Conservation (phyloP, 2,113 vertebrate species). For the Bufo gargarizans region DNA sequence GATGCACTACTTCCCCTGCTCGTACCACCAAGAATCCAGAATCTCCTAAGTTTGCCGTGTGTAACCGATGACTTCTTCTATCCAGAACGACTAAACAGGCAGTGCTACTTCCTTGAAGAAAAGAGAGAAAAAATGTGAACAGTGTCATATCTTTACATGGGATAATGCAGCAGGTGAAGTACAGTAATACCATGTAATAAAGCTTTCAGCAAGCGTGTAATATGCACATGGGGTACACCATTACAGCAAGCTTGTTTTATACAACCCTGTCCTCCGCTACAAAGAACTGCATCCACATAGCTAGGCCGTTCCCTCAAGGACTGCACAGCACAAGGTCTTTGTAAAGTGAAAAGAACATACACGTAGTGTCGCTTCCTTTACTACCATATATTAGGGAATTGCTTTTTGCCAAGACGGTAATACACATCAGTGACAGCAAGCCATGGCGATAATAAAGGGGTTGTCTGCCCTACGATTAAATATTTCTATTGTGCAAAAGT, state of each 20-base stretch:
- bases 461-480: too few relatives aligned
- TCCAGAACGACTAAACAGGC: constrained; percentile 93
- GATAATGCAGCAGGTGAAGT: neutral
- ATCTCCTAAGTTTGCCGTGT: constrained; percentile 95
- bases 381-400: too few relatives aligned
- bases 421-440: too few relatives aligned
- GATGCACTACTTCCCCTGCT: constrained; percentile 94
- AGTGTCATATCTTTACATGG: neutral
- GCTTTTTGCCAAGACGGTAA: too few relatives aligned
- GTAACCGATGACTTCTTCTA: constrained; percentile 88
- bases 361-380: too few relatives aligned
- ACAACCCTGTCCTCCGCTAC: neutral
- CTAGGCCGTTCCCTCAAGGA: neutral
- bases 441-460: too few relatives aligned
- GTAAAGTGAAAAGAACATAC: too few relatives aligned
- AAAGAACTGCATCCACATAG: neutral
- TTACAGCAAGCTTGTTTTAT: neutral
- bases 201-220: neutral
- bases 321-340: too few relatives aligned
- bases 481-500: too few relatives aligned
- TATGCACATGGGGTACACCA: neutral
- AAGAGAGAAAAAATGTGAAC: neutral
- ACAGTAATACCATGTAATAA: neutral
- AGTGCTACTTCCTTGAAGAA: constrained; percentile 88
- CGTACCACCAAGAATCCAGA: constrained; percentile 96